These are phyloP conservation scores for Cnemophilus loriae DNA, from an alignment of 2,113 vertebrate species.

Conservation along the genomic window DNA sequence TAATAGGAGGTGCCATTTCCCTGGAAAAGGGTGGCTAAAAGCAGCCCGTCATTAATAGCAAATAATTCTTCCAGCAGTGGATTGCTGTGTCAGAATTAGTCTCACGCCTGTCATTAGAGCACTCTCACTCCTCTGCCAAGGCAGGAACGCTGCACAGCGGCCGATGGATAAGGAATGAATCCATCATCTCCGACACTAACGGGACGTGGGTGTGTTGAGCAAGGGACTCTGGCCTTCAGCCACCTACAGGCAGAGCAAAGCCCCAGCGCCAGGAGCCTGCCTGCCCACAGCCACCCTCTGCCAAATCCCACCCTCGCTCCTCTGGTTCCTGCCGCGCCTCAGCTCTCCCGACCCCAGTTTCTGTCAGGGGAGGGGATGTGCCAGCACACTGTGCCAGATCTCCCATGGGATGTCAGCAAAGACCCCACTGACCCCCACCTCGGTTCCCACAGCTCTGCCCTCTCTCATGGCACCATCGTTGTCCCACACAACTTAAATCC, in stretches of 20 bases:
- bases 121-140: not conserved
- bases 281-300: rapidly evolving
- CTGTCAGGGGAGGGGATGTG: not conserved
- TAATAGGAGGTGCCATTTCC: not conserved
- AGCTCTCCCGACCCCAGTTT: not conserved
- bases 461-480: not conserved
- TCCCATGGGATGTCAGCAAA: not conserved
- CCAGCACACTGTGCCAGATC: not conserved
- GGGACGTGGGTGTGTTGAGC: rapidly evolving
- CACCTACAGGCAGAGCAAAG: not conserved
- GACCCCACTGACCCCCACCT: not conserved
- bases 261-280: rapidly evolving
- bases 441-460: not conserved
- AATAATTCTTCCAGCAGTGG: not conserved
- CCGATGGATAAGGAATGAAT: not conserved
- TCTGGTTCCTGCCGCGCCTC: not conserved
- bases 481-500: not conserved
- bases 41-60: not conserved
- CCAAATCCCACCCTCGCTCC: not conserved
- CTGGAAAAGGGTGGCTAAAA: not conserved
- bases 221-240: not conserved
- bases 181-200: not conserved
- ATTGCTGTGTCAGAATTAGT: not conserved
- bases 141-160: not conserved
- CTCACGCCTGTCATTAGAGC: not conserved